A percentile compares a stretch with the other conserved stretches of the same genome.
Evolutionary conservation across 2,797 vertebrate species (phyloP).

Genomic region (Lophura swinhoii): DNA sequence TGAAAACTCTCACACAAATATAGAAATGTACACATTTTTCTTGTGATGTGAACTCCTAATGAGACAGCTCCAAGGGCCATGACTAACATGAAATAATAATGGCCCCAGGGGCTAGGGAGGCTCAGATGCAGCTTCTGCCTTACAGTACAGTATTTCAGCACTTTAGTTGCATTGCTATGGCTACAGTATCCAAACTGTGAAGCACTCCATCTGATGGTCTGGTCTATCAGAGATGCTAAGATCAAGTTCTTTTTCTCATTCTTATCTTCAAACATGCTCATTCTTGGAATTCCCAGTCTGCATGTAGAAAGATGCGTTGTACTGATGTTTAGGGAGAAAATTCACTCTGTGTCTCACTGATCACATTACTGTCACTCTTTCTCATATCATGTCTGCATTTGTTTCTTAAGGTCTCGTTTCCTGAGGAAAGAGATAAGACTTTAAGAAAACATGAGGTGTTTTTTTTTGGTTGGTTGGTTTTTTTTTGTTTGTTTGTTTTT

Average conservation of each 20-base stretch:
- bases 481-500: neutral
- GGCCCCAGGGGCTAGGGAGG: slow-evolving; percentile 17
- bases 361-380: neutral
- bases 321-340: neutral
- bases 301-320: neutral
- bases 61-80: slow-evolving; percentile 55
- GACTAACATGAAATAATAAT: slow-evolving; percentile 75
- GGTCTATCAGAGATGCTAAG: neutral
- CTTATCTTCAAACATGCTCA: neutral
- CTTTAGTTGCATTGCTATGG: slow-evolving; percentile 54
- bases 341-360: neutral
- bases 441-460: neutral
- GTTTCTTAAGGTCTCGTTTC: neutral
- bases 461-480: too few species aligned
- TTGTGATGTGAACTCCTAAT: slow-evolving; percentile 43
- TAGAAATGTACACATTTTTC: slow-evolving; percentile 43
- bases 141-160: slow-evolving; percentile 7
- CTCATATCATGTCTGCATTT: neutral
- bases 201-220: slow-evolving; percentile 40
- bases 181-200: slow-evolving; percentile 18
- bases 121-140: neutral
- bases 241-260: slow-evolving; percentile 5
- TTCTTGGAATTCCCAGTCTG: neutral
- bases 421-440: neutral
- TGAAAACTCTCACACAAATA: neutral